Conservation (phyloP, 2,113 vertebrate genomes). For the Plotosus lineatus region DNA sequence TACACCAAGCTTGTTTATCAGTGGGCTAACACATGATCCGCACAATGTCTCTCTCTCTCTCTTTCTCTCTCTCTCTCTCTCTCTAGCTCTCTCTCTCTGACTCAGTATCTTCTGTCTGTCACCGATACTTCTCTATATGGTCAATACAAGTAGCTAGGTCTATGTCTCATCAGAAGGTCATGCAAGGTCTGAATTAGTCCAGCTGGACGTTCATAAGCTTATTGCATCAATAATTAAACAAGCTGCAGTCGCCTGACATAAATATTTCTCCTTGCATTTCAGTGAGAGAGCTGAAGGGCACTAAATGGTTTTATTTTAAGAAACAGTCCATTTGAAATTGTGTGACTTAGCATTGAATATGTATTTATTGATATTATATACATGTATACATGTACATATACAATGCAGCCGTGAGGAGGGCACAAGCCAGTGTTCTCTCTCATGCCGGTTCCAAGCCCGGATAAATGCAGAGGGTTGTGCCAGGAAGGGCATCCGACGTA, state of each 20-base stretch:
- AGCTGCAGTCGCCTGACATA: slow-evolving; percentile 48
- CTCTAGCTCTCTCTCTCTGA: slow-evolving; percentile 2
- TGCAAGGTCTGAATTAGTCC: slow-evolving; percentile 15
- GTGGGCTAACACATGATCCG: not conserved
- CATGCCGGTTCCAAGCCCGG: too few relatives aligned
- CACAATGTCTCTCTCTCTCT: not conserved
- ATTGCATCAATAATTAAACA: slow-evolving; percentile 55
- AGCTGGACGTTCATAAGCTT: slow-evolving; percentile 21
- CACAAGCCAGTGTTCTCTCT: too few relatives aligned
- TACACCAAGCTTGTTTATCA: not conserved
- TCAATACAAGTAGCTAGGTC: slow-evolving; percentile 39
- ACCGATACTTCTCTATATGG: slow-evolving; percentile 24
- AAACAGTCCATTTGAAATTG: too few relatives aligned
- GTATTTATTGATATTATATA: too few relatives aligned
- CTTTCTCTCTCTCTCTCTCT: not conserved
- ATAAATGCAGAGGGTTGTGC: too few relatives aligned
- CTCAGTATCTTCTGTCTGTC: slow-evolving; percentile 12
- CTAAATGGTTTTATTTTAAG: slow-evolving; percentile 4
- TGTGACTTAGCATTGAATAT: too few relatives aligned
- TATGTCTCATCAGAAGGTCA: slow-evolving; percentile 47
- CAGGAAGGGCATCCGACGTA: too few relatives aligned
- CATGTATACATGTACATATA: too few relatives aligned
- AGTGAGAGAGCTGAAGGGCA: slow-evolving; percentile 18
- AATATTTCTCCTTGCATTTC: slow-evolving; percentile 51
- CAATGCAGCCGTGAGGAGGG: too few relatives aligned